A percentile compares a stretch with the other conserved stretches of the same genome.
These are phyloP conservation scores for Otolemur crassicaudatus DNA, from an alignment of 2,797 vertebrate genomes.

Conservation along the genomic window DNA sequence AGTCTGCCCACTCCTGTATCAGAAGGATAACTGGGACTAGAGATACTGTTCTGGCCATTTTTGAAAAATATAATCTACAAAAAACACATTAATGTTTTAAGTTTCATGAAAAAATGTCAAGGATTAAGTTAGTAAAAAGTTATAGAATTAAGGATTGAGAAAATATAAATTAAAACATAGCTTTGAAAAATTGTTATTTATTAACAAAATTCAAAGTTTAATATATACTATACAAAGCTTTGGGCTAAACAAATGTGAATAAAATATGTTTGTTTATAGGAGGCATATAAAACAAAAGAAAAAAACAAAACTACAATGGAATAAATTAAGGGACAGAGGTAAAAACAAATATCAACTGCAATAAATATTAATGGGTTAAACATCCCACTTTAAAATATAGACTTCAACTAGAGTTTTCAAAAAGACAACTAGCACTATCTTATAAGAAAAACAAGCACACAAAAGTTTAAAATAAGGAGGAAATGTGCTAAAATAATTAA, in stretches of 20 bases:
- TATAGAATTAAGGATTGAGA: background rate
- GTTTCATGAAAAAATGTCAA: background rate
- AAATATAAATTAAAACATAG: background rate
- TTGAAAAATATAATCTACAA: background rate
- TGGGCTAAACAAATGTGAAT: background rate
- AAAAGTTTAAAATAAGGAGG: background rate
- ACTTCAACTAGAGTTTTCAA: background rate
- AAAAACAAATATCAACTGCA: background rate
- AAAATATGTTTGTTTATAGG: background rate
- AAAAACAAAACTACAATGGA: background rate
- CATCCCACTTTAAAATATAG: background rate
- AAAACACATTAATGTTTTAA: background rate
- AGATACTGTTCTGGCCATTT: background rate
- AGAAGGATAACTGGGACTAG: background rate
- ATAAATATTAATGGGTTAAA: background rate
- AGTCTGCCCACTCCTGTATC: background rate
- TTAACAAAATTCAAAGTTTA: background rate
- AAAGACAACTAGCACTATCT: background rate
- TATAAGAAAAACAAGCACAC: background rate
- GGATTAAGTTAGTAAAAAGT: background rate
- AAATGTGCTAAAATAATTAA: background rate
- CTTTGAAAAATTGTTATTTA: slow-evolving; percentile 4
- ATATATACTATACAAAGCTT: background rate
- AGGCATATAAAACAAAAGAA: background rate
- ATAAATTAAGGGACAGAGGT: background rate